Conservation (phyloP, 2,888 invertebrate species). For the Nesidiocoris tenuis region DNA sequence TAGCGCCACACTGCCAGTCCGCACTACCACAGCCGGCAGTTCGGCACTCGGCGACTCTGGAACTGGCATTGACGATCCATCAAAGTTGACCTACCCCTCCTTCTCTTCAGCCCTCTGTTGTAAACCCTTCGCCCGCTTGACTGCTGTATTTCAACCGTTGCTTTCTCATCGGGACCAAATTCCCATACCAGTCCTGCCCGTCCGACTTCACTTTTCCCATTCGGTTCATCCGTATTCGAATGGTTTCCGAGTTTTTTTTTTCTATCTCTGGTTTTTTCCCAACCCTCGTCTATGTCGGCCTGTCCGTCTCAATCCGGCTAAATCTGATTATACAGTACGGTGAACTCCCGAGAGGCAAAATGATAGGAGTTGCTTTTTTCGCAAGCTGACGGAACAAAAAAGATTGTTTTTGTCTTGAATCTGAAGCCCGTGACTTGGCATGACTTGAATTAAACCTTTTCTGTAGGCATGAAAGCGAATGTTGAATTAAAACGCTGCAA, state of each 20-base stretch:
- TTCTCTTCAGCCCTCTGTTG: slow-evolving; percentile 1
- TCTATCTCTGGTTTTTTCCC: background rate
- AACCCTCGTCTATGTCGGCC: background rate
- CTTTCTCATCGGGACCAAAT: background rate
- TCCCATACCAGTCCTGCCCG: background rate
- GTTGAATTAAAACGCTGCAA: too few species aligned
- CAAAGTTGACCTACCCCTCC: slow-evolving; percentile 32
- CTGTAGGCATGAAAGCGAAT: too few species aligned
- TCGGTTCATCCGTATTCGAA: slow-evolving; percentile 17
- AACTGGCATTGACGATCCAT: slow-evolving; percentile 40
- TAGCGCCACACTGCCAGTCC: background rate
- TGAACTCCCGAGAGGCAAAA: background rate
- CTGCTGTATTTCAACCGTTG: background rate
- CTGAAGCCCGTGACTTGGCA: too few species aligned
- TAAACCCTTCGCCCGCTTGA: background rate
- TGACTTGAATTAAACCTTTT: too few species aligned
- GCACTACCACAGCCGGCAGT: background rate
- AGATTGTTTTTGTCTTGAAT: background rate
- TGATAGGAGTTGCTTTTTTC: background rate
- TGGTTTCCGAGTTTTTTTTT: background rate
- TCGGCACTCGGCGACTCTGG: slow-evolving; percentile 15
- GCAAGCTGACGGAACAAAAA: background rate
- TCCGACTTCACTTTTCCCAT: background rate
- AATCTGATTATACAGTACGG: background rate
- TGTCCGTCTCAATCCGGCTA: background rate